Evolutionary conservation across 1,140 invertebrate species (phyloP), one percentile per base, ranked within the genome.

Genomic region (Zaprionus ornatus): DNA sequence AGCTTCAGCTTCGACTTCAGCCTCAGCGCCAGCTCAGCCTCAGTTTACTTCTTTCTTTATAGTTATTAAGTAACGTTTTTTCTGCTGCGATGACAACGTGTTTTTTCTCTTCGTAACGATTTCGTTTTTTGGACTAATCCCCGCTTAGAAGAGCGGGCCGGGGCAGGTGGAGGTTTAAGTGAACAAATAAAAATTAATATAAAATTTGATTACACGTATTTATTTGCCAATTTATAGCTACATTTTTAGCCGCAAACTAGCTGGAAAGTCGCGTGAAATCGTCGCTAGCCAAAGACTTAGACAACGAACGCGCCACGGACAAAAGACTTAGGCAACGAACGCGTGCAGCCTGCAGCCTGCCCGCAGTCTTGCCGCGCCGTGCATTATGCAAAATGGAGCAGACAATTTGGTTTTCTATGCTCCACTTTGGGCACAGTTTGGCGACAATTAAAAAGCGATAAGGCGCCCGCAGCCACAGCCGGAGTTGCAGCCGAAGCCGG

Each of bases 361-460:
- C 62, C 66, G 68, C 54, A 72, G 42, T 1, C 32, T 60, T 63
- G 67, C 40, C 35, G 27, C 35, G 52, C 60, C 29, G 72, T 45
- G 77, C 74, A 91, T 91, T 91, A 91, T 91, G 90, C 90, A 91
- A 91, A 91, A 90, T 84, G 75, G 86, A 86, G 72, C 78, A 80
- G 69, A 70, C 87, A 91, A 87, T 91, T 91, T 13, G 45, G 19
- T 50, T 91, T 91, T 91, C 90, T 91, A 74, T 91, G 91, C 91
- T 91, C 91, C 79, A 91, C 77, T 91, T 91, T 70, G 48, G 68
- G 57, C 64, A 78, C 81, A 82, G 68, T 79, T 76, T 76, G 72
- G 62, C 66, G 78, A 83, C 82, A 82, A 80, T 79, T 80, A 78
- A 79, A 73, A 69, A 70, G 74, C 71, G 82, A 85, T 85, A 85